Base-by-base conservation (phyloP, 2,888 invertebrate species). In the Lucinisca nassula region DNA sequence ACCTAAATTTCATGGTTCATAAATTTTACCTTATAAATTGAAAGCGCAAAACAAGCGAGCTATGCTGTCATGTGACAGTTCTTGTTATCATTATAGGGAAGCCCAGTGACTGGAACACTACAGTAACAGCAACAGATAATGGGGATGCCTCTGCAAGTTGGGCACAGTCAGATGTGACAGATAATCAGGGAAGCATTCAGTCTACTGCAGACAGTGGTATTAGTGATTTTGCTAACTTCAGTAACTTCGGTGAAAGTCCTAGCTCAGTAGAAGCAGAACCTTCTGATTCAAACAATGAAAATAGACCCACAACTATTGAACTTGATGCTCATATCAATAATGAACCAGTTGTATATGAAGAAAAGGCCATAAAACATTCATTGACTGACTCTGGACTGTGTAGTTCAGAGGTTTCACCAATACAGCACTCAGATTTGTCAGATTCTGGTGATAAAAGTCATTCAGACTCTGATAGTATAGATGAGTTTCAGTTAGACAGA, bases 381-480 rank as follows among this genome's bases (percentile, higher is more conserved):
- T 49, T 90, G 27, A 67, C 83, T 70, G 95, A 95, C 85, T 95
- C 95, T 24, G 95, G 95, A 10, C 83, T 94, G 73, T 94, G 91
- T 84, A 94, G 95, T 85, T 90, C 92, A 8, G 94, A 94, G 76
- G 84, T 94, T 37, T 95, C 95, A 30, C 95, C 95, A 32, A 83
- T 93, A 37, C 91, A 88, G 51, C 84, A 83, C 49, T 91, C 88
- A 55, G 90, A 91, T 27, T 76, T 72, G 21, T 79, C 79, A n/a
- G 86, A 58, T 61, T 70, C 78, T 40, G 76, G 61, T 35, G 72
- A 61, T 61, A 82, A 79, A 35, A 61, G 35, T 55, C 81, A 78
- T 35, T 70, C 49, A 30, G 76, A 84, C 30, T 70, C 74, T 30
- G 87, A 87, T 49, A 84, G 76, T 37, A 32, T 82, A 38, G 87